Base-by-base conservation (phyloP, 2,888 invertebrate genomes). In the Unio pictorum region DNA sequence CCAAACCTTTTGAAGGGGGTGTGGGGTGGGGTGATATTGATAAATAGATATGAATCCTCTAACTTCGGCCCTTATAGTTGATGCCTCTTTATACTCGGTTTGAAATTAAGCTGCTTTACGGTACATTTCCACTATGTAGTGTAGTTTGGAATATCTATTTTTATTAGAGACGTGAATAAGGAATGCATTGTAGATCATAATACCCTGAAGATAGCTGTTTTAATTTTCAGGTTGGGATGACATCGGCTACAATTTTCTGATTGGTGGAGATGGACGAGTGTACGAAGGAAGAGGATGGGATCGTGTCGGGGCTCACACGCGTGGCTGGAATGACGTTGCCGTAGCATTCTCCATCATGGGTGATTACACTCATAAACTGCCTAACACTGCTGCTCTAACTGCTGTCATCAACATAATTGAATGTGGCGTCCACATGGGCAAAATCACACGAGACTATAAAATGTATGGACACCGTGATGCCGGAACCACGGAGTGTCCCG, bases 221-320 rank as follows among this genome's bases (percentile, higher is more conserved):
- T 23, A 28, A 34, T 23, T 69, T 67, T 30, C 30, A 74, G 75
- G 68, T 56, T 75, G 75, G 75, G 75, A 77, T 58, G 86, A 86
- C 67, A 81, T 86, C 58, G 84, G 78, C 6, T 87, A 87, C 72
- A 95, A 94, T 86, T 96, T 95, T 81, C 89, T 95, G 3, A 92
- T 95, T 3, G 95, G 95, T 0, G 95, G 95, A 6, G 95, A 95
- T 84, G 95, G 95, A 0, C 92, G 92, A 15, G 93, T 93, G 0
- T 95, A 95, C 86, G 92, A 92, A 77, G 95, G 94, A 0, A 92
- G 95, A 6, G 94, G 94, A 1, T 95, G 95, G 95, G 92, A 93
- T 76, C 89, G 90, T 71, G 91, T 93, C 61, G 95, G 95, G 0
- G 94, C 95, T 0, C 95, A 95, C 83, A 92, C 94, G 0, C 91